Evolutionary conservation across 2,113 vertebrate genomes (phyloP), one percentile per base, ranked within the genome.

Genomic region (Naja naja): DNA sequence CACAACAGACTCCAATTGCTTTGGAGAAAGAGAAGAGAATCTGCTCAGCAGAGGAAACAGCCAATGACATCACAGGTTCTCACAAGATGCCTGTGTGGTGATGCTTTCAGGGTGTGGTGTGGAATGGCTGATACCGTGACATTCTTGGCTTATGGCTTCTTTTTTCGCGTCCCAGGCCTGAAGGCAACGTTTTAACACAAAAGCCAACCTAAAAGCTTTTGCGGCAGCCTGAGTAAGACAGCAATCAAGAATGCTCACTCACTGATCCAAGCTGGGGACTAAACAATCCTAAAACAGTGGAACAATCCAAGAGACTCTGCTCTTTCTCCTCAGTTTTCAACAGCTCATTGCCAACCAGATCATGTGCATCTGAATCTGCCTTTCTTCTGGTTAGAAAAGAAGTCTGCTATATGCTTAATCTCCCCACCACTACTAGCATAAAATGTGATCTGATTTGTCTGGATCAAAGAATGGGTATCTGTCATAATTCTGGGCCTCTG

Each of bases 31-130:
- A 45, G 52, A 88, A 34, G 34, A 56, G 25, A 90, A 39, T 60
- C 85, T 93, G 81, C 81, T 85, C 43, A 11, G 39, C 49, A 47
- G 90, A 91, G 87, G 93, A 89, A 89, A 93, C 23, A 23, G 34
- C 27, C 11, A 54, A 56, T 93, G 93, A 93, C 93, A 89, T 91
- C 93, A 91, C 10, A 89, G 27, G 49, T 18, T 87, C 55, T 87
- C 87, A 86, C 88, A 47, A 69, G 87, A 93, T 94, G 88, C 90
- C 87, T 91, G 47, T 23, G 56, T 16, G 74, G 93, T 92, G 90
- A 92, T 52, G 88, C 90, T 81, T 86, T 45, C 69, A 34, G 90
- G 93, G 93, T 86, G 90, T 60, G 93, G 87, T 89, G 87, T 14
- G 55, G 34, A 43, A 81, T 43, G 74, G 91, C 18, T 34, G 90